A percentile compares a stretch with the other conserved stretches of the same genome.
Conservation (phyloP, 2,888 invertebrate genomes). For the Boloria selene region DNA sequence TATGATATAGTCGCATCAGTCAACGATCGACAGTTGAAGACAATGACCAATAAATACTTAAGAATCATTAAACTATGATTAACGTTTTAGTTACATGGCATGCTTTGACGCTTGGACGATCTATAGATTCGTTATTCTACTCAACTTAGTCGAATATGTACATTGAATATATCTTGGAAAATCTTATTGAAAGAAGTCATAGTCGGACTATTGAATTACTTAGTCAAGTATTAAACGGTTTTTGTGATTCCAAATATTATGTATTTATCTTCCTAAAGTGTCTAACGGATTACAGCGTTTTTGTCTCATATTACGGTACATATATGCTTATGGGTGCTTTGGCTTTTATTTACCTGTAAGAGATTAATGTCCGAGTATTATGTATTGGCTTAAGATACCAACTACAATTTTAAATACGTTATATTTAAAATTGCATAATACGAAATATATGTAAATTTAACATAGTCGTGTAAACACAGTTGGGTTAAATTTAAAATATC, state of each 20-base stretch:
- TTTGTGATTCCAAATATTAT: not conserved
- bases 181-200: not conserved
- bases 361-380: constrained; percentile 1
- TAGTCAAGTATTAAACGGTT: not conserved
- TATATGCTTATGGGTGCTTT: constrained; percentile 4
- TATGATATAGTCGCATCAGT: constrained; percentile 14
- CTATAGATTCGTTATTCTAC: too few relatives aligned
- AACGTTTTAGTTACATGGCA: constrained; percentile 6
- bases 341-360: not conserved
- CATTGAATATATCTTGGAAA: not conserved
- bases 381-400: too few relatives aligned
- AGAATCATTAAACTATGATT: not conserved
- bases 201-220: not conserved
- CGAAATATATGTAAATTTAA: too few relatives aligned
- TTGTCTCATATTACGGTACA: constrained; percentile 7
- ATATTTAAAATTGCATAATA: too few relatives aligned
- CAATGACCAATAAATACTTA: constrained; percentile 9
- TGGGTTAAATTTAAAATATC: too few relatives aligned
- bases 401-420: too few relatives aligned
- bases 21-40: constrained; percentile 3
- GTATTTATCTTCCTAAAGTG: constrained; percentile 11
- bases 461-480: too few relatives aligned
- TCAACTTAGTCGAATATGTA: not conserved
- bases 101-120: too few relatives aligned
- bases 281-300: constrained; percentile 14